Base-by-base conservation (phyloP, 2,797 vertebrate genomes). In the Crenuchus spilurus region DNA sequence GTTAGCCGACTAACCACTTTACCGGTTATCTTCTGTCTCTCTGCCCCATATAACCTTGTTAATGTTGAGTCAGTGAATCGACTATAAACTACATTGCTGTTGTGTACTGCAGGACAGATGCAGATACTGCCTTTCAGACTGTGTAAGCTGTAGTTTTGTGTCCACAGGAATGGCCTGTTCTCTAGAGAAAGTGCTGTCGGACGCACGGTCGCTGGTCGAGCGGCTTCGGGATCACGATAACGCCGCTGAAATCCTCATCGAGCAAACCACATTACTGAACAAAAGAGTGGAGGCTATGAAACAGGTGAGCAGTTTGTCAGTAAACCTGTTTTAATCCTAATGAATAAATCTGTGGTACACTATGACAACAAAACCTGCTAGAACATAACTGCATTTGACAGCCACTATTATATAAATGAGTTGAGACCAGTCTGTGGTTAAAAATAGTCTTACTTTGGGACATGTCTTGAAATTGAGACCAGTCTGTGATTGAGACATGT, bases 231-330 rank as follows among this genome's bases (percentile, higher is more conserved):
- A 98, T 65, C 97, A 99, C n/a, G 98, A 99, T 78, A 95, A 93
- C 0, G 96, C 96, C 0, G 97, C 98, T 0, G 98, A 99, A 84
- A 92, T 95, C 66, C 90, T 99, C 20, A 99, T 99, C 2, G 97
- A 99, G 70, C 98, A 99, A 88, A 98, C 98, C 2, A 97, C 96
- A 0, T 93, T 93, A 1, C 95, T 99, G 51, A 98, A 95, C 88
- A 99, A 97, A 86, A 87, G 94, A 22, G 96, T 99, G 22, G 98
- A 99, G 46, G 95, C 97, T 14, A 99, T 99, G 96, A 97, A 99
- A 78, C 96, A 99, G 96, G 98, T 95, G 28, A 31, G 37, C 4
- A 1, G 14, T 13, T n/a, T n/a, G n/a, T n/a, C n/a, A n/a, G n/a
- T n/a, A n/a, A n/a, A n/a, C n/a, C n/a, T n/a, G n/a, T n/a, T n/a